phyloP scores from a whole-genome alignment of 2,888 invertebrate genomes.

The Hipparchia sbordonii region DNA sequence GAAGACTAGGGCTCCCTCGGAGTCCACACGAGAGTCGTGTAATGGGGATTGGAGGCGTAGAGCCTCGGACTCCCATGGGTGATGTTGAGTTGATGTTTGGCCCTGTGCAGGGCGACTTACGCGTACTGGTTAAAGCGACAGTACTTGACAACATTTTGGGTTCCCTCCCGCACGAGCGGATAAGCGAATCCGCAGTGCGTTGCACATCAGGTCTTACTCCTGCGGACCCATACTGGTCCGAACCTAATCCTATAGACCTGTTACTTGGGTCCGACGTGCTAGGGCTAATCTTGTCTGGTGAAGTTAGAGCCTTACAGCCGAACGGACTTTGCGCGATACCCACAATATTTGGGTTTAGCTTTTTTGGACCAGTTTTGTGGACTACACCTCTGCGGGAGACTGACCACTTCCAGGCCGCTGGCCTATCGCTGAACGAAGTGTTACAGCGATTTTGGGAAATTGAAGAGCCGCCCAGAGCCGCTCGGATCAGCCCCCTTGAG shows the following conservation, averaged over 20 bases:
- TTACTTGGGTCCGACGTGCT: background rate
- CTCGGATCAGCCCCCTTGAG: background rate
- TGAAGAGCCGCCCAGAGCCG: constrained; percentile 1
- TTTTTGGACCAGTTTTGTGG: background rate
- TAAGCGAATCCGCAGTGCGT: background rate
- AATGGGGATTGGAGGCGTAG: too few species aligned
- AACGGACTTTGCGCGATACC: background rate
- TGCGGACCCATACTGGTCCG: background rate
- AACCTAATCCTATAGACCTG: background rate
- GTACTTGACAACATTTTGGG: background rate
- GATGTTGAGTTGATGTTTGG: too few species aligned
- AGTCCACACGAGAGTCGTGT: too few species aligned
- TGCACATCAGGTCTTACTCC: background rate
- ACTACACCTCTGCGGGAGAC: background rate
- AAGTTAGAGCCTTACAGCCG: background rate
- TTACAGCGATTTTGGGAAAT: constrained; percentile 17
- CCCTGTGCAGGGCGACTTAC: too few species aligned
- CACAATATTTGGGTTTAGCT: background rate
- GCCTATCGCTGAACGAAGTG: background rate
- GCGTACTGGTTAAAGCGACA: background rate
- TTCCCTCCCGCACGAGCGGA: background rate
- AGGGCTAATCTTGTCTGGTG: background rate
- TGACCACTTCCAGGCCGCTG: background rate
- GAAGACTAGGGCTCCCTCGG: too few species aligned
- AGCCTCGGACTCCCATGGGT: too few species aligned